Conservation (phyloP, 2,888 invertebrate species). For the Ceratothoa steindachneri region DNA sequence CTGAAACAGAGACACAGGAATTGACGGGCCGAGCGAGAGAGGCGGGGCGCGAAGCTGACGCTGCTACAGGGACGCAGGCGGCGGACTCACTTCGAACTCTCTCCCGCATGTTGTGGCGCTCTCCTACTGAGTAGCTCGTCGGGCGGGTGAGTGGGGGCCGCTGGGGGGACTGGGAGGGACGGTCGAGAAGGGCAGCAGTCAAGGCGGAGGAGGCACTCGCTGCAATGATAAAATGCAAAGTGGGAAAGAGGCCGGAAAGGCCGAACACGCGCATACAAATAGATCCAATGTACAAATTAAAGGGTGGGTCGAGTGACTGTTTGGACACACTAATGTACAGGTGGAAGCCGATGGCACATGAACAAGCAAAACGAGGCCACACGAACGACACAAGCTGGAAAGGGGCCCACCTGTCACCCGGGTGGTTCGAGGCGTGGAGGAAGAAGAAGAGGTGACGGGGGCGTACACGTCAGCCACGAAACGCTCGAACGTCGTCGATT, state of each 20-base stretch:
- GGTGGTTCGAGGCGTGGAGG: constrained; percentile 49
- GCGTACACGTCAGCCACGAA: constrained; percentile 61
- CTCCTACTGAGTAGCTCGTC: constrained; percentile 45
- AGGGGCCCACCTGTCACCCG: constrained; percentile 52
- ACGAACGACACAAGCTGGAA: too few species aligned
- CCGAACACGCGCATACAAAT: neutral
- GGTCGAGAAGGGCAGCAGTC: constrained; percentile 60
- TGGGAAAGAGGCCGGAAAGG: neutral
- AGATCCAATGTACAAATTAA: too few species aligned
- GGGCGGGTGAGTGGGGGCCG: constrained; percentile 46
- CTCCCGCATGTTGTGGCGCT: constrained; percentile 44
- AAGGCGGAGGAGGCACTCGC: constrained; percentile 52
- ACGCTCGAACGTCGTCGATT: constrained; percentile 83
- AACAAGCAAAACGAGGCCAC: too few species aligned
- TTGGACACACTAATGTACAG: too few species aligned
- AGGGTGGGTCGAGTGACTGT: too few species aligned
- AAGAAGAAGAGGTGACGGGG: constrained; percentile 50
- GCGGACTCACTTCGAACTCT: constrained; percentile 40
- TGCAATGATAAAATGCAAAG: neutral
- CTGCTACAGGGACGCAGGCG: too few species aligned
- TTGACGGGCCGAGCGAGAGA: neutral
- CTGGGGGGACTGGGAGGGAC: constrained; percentile 23
- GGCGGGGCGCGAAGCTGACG: too few species aligned
- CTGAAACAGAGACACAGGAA: neutral
- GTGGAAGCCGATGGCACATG: too few species aligned